Conservation (phyloP, 2,797 vertebrate genomes). For the Acropternis orthonyx region DNA sequence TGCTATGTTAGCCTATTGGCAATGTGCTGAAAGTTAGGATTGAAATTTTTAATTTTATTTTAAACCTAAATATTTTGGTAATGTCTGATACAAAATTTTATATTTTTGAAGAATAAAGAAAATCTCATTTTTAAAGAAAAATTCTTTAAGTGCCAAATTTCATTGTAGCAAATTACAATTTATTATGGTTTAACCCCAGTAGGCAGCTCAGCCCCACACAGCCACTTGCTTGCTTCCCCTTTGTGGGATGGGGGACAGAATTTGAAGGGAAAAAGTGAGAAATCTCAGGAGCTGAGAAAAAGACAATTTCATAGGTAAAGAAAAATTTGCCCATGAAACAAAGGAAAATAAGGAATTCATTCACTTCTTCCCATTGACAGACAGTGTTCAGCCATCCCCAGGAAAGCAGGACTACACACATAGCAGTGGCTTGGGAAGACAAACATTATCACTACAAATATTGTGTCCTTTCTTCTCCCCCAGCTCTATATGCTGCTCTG, state of each 20-base stretch:
- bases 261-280: neutral
- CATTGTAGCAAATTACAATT: neutral
- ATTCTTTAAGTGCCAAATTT: accelerated
- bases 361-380: neutral
- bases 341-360: neutral
- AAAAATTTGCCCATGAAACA: neutral
- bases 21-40: neutral
- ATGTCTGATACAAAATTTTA: neutral
- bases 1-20: neutral
- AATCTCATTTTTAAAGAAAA: neutral
- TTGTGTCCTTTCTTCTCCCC: neutral
- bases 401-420: accelerated
- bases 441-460: accelerated
- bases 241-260: neutral
- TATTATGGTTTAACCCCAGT: neutral
- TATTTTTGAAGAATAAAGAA: neutral
- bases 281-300: neutral
- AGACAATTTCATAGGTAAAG: neutral
- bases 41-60: neutral
- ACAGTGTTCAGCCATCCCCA: neutral
- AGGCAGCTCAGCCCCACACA: neutral
- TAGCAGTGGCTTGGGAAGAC: accelerated
- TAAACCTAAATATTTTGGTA: neutral
- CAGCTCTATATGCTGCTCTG: neutral
- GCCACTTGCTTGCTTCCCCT: neutral